Evolutionary conservation across 2,888 invertebrate species (phyloP), one percentile per base, ranked within the genome.

Genomic region (Latrodectus elegans): DNA sequence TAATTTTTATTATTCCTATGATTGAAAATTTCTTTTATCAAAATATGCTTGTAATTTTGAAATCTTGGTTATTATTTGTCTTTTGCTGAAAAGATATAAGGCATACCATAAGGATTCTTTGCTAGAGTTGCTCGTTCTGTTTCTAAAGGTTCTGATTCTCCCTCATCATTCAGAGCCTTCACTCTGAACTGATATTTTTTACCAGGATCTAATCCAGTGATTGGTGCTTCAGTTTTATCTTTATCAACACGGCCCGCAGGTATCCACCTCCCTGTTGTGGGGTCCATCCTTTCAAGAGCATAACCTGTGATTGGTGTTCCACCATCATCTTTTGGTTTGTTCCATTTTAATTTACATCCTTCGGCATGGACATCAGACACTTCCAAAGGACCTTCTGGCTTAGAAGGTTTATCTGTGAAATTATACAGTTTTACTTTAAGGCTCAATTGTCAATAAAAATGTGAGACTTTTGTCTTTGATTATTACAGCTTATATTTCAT

Each of bases 181-280:
- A 93, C 93, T 55, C 98, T 95, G 94, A 98, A 98, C 93, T 97
- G 97, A 93, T 99, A 99, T 91, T 97, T 96, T 92, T 97, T 97
- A 92, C 97, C 97, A 51, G 96, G 96, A 85, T 95, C 94, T 38
- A 99, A 94, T 91, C 97, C 97, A 91, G 96, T 95, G 55, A 97
- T 77, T 6, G 81, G 81, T 9, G 75, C 96, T 92, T 97, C 96
- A 92, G 95, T 96, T 72, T 94, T 94, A 60, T 94, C 94, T 77
- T 95, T 95, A 91, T 96, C 94, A 75, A 94, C 95, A 60, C 94
- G 93, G 90, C 94, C 93, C 55, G 97, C 95, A 93, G 97, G 96
- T 88, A 95, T 96, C 97, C 97, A 97, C 89, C 96, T 96, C 90
- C 93, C 93, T 91, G 93, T 93, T 4, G 92, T 93, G 91, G 92